Conservation (phyloP, 2,113 vertebrate genomes). For the Halichoerus grypus region DNA sequence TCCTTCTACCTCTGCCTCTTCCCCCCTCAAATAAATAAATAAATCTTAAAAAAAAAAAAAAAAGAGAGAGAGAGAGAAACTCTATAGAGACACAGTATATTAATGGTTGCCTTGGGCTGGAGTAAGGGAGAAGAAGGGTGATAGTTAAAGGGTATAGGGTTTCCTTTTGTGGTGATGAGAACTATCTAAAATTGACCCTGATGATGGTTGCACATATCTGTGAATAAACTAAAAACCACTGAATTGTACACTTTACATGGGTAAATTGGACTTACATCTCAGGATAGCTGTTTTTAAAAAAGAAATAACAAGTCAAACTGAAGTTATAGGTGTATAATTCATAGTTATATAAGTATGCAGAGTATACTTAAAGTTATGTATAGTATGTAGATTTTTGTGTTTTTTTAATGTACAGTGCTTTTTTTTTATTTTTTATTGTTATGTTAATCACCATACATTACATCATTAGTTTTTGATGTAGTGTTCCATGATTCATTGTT, state of each 20-base stretch:
- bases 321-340: neutral
- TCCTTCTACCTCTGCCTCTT: neutral
- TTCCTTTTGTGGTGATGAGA: neutral
- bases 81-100: neutral
- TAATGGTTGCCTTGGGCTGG: neutral
- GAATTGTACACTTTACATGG: neutral
- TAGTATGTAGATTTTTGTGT: neutral
- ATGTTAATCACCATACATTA: too few species aligned
- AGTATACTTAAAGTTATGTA: neutral
- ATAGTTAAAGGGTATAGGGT: neutral
- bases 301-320: neutral
- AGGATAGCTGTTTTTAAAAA: neutral
- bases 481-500: too few species aligned
- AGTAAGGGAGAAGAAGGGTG: neutral
- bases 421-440: too few species aligned
- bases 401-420: neutral
- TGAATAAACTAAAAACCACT: neutral
- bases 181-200: neutral
- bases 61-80: neutral
- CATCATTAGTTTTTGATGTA: too few species aligned
- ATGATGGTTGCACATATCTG: neutral
- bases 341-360: too few species aligned
- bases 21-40: neutral
- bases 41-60: neutral
- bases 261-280: neutral